Conservation (phyloP, 2,113 vertebrate species). For the Rallus limicola region DNA sequence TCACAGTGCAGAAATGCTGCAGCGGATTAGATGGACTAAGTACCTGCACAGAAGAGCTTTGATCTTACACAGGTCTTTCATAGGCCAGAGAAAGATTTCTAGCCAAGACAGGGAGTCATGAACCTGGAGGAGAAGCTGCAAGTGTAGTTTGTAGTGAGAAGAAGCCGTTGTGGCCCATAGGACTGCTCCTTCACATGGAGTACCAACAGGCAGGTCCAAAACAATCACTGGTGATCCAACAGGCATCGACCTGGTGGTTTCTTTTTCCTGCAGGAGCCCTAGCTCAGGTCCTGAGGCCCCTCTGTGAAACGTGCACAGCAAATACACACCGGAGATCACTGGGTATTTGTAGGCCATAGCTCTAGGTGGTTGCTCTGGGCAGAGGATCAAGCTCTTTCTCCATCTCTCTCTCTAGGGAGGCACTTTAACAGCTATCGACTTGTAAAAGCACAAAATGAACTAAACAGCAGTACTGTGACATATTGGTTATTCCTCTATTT, state of each 20-base stretch:
- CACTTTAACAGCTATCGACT: not conserved
- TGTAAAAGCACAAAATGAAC: not conserved
- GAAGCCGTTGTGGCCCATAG: rapidly evolving
- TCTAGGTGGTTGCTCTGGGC: not conserved
- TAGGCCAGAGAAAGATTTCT: not conserved
- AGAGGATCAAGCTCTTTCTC: not conserved
- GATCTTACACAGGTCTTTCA: not conserved
- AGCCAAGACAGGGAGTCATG: not conserved
- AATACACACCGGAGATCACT: not conserved
- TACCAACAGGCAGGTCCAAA: not conserved
- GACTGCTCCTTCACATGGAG: rapidly evolving
- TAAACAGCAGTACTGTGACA: not conserved
- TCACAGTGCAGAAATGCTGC: not conserved
- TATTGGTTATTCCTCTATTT: not conserved
- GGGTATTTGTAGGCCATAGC: rapidly evolving
- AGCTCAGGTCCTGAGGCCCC: not conserved
- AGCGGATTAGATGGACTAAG: not conserved
- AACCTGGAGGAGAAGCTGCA: not conserved
- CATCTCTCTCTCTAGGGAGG: not conserved
- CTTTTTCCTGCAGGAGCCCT: not conserved
- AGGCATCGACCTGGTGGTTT: rapidly evolving
- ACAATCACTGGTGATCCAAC: not conserved
- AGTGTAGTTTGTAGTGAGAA: not conserved
- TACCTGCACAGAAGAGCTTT: not conserved
- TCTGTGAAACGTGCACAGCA: not conserved